These are phyloP conservation scores for Chromoteleia sp. DNA, from an alignment of 2,888 invertebrate species.

Conservation along the genomic window DNA sequence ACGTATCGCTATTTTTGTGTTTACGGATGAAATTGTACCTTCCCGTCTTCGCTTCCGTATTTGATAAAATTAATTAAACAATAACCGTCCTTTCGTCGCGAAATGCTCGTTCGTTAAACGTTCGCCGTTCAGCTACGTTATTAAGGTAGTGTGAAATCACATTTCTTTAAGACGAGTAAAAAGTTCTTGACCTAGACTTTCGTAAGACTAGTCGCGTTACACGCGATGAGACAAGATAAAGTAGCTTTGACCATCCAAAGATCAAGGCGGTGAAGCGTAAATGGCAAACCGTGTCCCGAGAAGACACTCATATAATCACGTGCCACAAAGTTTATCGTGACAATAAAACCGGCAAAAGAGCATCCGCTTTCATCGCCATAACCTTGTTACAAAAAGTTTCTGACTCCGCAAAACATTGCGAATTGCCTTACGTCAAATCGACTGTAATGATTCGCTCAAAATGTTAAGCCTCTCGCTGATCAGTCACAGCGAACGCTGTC, in stretches of 20 bases:
- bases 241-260: constrained; percentile 57
- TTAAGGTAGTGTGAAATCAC: constrained; percentile 33
- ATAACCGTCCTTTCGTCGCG: too few species aligned
- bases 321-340: constrained; percentile 52
- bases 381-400: constrained; percentile 45
- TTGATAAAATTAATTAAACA: too few species aligned
- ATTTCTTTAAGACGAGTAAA: constrained; percentile 36
- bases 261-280: constrained; percentile 58
- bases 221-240: constrained; percentile 51
- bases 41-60: too few species aligned
- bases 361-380: constrained; percentile 48
- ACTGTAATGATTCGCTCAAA: constrained; percentile 20
- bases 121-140: constrained; percentile 9
- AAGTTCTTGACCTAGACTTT: constrained; percentile 66
- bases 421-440: constrained; percentile 28
- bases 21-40: too few species aligned
- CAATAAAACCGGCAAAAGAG: constrained; percentile 52
- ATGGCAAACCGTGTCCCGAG: constrained; percentile 49
- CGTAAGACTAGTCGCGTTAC: constrained; percentile 31
- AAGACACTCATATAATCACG: constrained; percentile 52
- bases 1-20: too few species aligned
- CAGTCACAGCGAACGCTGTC: not conserved
- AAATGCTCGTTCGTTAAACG: constrained; percentile 25
- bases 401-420: constrained; percentile 24
- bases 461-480: not conserved